Base-by-base conservation (phyloP, 92 coral and sea anemone species). In the Umimayanthus kanabou region DNA sequence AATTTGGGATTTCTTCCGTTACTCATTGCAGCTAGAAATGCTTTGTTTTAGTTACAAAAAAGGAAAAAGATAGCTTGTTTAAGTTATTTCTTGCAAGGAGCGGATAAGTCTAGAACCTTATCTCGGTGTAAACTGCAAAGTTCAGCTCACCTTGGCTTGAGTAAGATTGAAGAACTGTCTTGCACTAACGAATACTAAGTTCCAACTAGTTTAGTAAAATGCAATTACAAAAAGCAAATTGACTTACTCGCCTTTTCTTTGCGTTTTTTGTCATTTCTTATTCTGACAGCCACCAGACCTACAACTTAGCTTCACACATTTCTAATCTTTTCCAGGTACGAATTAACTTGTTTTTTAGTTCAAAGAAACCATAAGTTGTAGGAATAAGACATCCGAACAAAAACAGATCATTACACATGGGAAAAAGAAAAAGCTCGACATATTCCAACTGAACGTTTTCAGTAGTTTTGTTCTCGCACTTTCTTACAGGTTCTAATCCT, bases 401-500 rank as follows among this genome's bases (percentile, higher is more conserved):
- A 61, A 9, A 1, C 25, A 18, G 6, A 61, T 5, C 69, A 18
- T 61, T 3, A 61, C 25, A 61, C 67, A 1, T 4, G 25, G 69
- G 6, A 9, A 61, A 26, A 33, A 8, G 10, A 23, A 83, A 67
- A 45, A 15, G 5, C 15, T 70, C 30, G 6, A 71, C 9, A n/a
- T 9, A 25, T 9, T 43, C 14, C 11, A 33, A 20, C 22, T 71
- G 77, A 66, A 45, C 25, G n/a, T 26, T 14, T 69, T 45, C 37
- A 67, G 22, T 22, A 55, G n/a, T 15, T 28, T 69, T 45, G 29
- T 49, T 66, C 58, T 39, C 55, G 26, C 9, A 10, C 70, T 39
- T 39, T 75, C 2, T 76, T 28, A 42, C 22, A n/a, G 29, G 64
- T 45, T 73, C 89, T 92, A 95, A 37, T 92, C 93, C 61, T 73